These are phyloP conservation scores for Oscheius onirici DNA, from an alignment of 2,888 invertebrate genomes.

Conservation along the genomic window DNA sequence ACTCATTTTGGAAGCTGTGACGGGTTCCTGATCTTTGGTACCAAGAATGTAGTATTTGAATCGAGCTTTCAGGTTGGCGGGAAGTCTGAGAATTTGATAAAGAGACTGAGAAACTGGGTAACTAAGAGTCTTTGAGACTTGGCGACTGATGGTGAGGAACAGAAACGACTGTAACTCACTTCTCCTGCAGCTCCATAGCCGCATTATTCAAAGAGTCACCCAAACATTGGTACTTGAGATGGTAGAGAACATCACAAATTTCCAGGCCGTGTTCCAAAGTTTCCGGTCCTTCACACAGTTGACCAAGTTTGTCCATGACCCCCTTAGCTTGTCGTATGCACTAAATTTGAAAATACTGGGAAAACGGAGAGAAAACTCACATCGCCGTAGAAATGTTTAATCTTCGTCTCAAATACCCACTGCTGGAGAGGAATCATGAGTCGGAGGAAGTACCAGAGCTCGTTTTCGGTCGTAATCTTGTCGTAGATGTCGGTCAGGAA, in stretches of 20 bases:
- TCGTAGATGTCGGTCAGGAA: conserved; percentile 27
- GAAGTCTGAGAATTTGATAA: too few species aligned
- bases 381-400: conserved; percentile 26
- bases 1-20: conserved; percentile 6
- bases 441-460: conserved; percentile 40
- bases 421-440: conserved; percentile 42
- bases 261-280: conserved; percentile 34
- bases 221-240: conserved; percentile 75
- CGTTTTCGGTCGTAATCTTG: conserved; percentile 40
- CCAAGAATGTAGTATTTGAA: conserved; percentile 42
- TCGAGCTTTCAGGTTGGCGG: conserved; percentile 38
- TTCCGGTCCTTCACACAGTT: conserved; percentile 35
- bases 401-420: conserved; percentile 29
- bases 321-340: conserved; percentile 12
- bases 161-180: conserved; percentile 17
- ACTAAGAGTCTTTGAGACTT: too few species aligned
- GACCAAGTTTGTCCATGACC: conserved; percentile 35
- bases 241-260: conserved; percentile 72
- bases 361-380: too few species aligned
- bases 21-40: conserved; percentile 3
- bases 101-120: too few species aligned
- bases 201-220: conserved; percentile 72
- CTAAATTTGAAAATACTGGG: too few species aligned
- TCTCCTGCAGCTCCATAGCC: conserved; percentile 39
- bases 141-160: too few species aligned